Percentiles rank a stretch among this genome's conserved stretches.
These are phyloP conservation scores for Callyntrura sp. DNA, from an alignment of 2,888 invertebrate species.

Conservation along the genomic window DNA sequence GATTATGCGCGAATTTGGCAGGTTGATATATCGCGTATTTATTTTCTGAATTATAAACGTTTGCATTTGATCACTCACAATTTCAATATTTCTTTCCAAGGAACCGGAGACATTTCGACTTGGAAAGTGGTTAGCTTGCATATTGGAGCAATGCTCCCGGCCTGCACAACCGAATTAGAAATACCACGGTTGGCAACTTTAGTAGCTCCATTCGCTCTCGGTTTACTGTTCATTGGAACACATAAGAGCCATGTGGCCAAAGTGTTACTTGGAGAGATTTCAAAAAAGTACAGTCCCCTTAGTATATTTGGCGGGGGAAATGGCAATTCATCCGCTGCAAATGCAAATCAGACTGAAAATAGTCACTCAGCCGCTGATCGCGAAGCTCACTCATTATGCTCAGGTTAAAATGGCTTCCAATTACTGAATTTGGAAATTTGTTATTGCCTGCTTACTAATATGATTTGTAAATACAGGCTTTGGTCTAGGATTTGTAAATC, in stretches of 20 bases:
- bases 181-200: conserved; percentile 83
- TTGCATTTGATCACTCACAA: background rate
- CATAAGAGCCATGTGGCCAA: conserved; percentile 83
- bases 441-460: too few relatives aligned
- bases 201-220: conserved; percentile 82
- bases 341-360: conserved; percentile 78
- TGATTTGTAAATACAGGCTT: conserved; percentile 76
- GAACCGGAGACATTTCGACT: conserved; percentile 83
- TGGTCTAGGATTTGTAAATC: conserved; percentile 83
- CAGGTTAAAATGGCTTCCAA: conserved; percentile 66
- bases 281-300: conserved; percentile 83
- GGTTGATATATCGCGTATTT: conserved; percentile 72
- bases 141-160: conserved; percentile 83
- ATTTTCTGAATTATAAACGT: background rate
- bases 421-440: too few relatives aligned
- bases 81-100: too few relatives aligned
- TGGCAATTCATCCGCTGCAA: conserved; percentile 78
- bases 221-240: conserved; percentile 82
- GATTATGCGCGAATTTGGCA: conserved; percentile 82
- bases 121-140: conserved; percentile 84
- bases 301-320: conserved; percentile 81
- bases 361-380: conserved; percentile 80
- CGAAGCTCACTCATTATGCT: conserved; percentile 83
- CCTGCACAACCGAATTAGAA: conserved; percentile 83
- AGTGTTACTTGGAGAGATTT: conserved; percentile 83